phyloP scores from a whole-genome alignment of 2,888 invertebrate genomes.

The Acanthopleura granulata region DNA sequence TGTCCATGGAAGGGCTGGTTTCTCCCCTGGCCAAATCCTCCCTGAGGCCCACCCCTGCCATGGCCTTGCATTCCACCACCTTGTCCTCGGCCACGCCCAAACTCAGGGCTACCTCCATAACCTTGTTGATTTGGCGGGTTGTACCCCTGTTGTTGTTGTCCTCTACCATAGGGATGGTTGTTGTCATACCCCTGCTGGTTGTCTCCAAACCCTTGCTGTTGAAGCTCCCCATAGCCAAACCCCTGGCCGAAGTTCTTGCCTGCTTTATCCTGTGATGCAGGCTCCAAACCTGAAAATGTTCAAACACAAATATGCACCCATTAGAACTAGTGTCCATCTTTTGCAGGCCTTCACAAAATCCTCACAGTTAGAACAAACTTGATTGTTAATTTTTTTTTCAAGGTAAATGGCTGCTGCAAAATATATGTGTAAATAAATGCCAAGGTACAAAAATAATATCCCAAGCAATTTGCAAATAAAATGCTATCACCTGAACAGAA shows the following conservation, averaged over 20 bases:
- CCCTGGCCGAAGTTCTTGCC: background rate
- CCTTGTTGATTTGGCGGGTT: background rate
- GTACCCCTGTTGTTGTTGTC: background rate
- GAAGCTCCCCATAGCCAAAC: slow-evolving; percentile 3
- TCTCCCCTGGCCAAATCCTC: background rate
- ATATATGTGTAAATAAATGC: no score
- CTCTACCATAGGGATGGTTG: background rate
- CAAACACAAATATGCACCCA: no score
- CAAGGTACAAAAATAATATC: no score
- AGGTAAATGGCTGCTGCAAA: no score
- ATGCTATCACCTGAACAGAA: no score
- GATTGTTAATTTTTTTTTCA: no score
- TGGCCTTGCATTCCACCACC: slow-evolving; percentile 19
- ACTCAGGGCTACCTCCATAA: background rate
- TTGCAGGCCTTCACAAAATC: no score
- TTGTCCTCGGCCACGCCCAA: slow-evolving; percentile 6
- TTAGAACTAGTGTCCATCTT: no score
- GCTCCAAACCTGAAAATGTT: no score
- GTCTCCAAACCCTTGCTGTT: background rate
- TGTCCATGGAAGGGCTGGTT: background rate
- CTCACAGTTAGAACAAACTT: no score
- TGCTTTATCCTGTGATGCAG: background rate
- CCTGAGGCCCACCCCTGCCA: slow-evolving; percentile 7
- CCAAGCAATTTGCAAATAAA: no score
- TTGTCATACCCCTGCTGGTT: background rate